Evolutionary conservation across 2,888 invertebrate species (phyloP), one percentile per base, ranked within the genome.

Genomic region (Empis stercorea): DNA sequence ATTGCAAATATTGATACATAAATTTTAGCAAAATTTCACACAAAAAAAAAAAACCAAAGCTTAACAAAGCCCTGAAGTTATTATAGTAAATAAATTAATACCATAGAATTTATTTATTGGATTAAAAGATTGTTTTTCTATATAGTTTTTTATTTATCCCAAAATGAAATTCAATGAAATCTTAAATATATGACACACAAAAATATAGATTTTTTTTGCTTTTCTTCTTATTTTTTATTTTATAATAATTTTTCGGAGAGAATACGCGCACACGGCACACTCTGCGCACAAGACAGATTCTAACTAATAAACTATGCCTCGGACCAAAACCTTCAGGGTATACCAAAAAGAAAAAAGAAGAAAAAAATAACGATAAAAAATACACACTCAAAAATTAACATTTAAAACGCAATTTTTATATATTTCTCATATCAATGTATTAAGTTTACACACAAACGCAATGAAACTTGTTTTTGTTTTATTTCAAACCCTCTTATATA

Each of bases 261-360:
- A 51, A 53, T 50, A 49, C 54, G 57, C 57, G 57, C 55, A 57
- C 54, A 54, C 55, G 55, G 56, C 53, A 55, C 54, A 52, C 55
- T 55, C 55, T 57, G 58, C 58, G 58, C 58, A 57, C 54, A 57
- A 56, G 57, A 57, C 55, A 55, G 52, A 53, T 56, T 56, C 56
- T 52, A 52, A 59, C 58, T 59, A 55, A 54, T 55, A 53, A 50
- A 52, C 53, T 62, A 61, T 61, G 60, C 60, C 62, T 61, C 63
- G 63, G 57, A 60, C 56, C 60, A 63, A 63, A 56, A 66, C 64
- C 65, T 68, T 60, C 58, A 56, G 68, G 68, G 68, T 66, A 67
- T n/a, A n/a, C n/a, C n/a, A n/a, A n/a, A n/a, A n/a, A n/a, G n/a
- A n/a, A n/a, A n/a, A n/a, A n/a, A n/a, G n/a, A n/a, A n/a, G n/a